phyloP scores from a whole-genome alignment of 2,113 vertebrate species.

The Dipodomys spectabilis region DNA sequence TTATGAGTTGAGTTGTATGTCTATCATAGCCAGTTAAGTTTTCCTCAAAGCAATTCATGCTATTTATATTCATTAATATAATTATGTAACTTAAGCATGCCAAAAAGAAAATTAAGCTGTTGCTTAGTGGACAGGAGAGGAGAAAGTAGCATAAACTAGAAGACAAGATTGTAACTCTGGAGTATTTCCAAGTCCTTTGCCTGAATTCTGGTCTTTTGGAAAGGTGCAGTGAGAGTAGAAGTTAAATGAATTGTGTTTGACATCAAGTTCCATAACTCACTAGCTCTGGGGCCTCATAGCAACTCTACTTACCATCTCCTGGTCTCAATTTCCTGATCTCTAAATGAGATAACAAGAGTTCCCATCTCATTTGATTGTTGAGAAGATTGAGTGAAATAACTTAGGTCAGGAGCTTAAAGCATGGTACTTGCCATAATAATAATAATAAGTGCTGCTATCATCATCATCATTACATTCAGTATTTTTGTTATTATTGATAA shows the following conservation, averaged over 20 bases:
- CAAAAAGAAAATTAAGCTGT: slow-evolving; percentile 23
- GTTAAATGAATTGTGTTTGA: slow-evolving; percentile 18
- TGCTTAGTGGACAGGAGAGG: neutral
- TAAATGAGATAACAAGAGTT: neutral
- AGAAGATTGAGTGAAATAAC: slow-evolving; percentile 39
- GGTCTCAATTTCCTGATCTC: slow-evolving; percentile 41
- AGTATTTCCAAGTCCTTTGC: slow-evolving; percentile 2
- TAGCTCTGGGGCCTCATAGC: neutral
- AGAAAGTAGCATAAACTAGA: neutral
- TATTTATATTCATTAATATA: no score
- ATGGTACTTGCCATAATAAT: slow-evolving; percentile 3
- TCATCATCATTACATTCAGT: neutral
- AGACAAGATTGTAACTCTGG: neutral
- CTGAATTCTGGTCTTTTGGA: neutral
- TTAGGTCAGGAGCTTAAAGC: slow-evolving; percentile 21
- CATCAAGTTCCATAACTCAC: slow-evolving; percentile 25
- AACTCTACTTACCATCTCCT: neutral
- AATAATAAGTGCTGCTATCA: neutral
- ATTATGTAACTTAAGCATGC: no score
- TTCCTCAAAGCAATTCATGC: no score
- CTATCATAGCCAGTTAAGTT: no score
- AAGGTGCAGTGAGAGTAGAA: neutral
- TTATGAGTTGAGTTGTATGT: no score
- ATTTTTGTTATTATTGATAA: neutral
- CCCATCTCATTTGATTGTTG: neutral